Conservation (phyloP, 2,888 invertebrate genomes). For the Drosophila pseudotalamancana region DNA sequence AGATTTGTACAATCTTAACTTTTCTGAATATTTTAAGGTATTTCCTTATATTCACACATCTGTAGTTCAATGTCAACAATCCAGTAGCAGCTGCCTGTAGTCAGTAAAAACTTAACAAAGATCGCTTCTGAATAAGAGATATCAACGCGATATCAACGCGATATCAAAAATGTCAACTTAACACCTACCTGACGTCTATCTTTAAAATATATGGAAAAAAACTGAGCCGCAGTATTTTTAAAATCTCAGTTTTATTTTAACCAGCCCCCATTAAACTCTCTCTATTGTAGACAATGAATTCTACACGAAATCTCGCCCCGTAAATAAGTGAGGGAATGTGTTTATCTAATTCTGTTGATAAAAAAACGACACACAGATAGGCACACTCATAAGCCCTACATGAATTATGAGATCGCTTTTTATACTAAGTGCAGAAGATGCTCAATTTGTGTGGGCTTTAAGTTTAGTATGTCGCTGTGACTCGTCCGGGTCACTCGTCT, state of each 20-base stretch:
- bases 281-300: slow-evolving; percentile 11
- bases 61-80: slow-evolving; percentile 12
- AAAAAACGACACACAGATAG: slow-evolving; percentile 27
- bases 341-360: slow-evolving; percentile 40
- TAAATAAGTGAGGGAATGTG: slow-evolving; percentile 31
- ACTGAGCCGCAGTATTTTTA: neutral
- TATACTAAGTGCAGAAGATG: slow-evolving; percentile 40
- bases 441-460: slow-evolving; percentile 16
- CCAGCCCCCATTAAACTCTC: neutral
- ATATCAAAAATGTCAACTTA: slow-evolving; percentile 8
- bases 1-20: too few species aligned
- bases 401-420: slow-evolving; percentile 49
- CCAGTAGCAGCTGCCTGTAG: slow-evolving; percentile 30
- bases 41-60: neutral
- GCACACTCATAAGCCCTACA: slow-evolving; percentile 50
- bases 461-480: slow-evolving; percentile 45
- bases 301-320: neutral
- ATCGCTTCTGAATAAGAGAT: neutral
- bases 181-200: neutral
- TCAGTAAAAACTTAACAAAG: slow-evolving; percentile 11
- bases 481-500: slow-evolving; percentile 36
- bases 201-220: slow-evolving; percentile 36
- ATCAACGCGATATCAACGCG: slow-evolving; percentile 1
- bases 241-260: slow-evolving; percentile 11
- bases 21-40: too few species aligned